A percentile compares a stretch with the other conserved stretches of the same genome.
Conservation (phyloP, 2,888 invertebrate genomes). For the Rhagonycha fulva region DNA sequence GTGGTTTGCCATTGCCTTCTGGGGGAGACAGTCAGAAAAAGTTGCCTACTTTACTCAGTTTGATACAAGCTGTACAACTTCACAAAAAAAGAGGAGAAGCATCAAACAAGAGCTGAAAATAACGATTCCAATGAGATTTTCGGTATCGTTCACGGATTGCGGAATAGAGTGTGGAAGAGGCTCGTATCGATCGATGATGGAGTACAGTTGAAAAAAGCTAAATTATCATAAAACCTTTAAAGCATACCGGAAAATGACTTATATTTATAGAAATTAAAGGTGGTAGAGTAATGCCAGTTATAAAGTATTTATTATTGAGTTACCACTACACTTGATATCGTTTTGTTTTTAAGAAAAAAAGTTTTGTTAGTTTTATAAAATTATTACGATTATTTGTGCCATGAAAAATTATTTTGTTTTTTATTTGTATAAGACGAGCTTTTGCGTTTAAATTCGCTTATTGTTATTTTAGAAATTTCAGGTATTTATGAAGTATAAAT, state of each 20-base stretch:
- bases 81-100: conserved; percentile 59
- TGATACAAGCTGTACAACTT: conserved; percentile 64
- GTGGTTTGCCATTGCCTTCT: too few species aligned
- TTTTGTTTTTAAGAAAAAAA: not conserved
- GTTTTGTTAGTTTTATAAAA: not conserved
- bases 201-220: conserved; percentile 61
- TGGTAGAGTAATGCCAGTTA: conserved; percentile 56
- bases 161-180: conserved; percentile 43
- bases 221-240: conserved; percentile 62
- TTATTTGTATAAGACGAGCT: not conserved
- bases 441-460: not conserved
- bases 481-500: not conserved
- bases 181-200: conserved; percentile 43
- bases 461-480: not conserved
- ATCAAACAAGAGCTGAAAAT: conserved; percentile 67
- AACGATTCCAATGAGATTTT: conserved; percentile 55
- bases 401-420: not conserved
- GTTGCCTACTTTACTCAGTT: not conserved
- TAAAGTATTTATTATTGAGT: not conserved
- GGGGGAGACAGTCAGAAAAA: too few species aligned
- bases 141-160: conserved; percentile 42
- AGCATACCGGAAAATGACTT: conserved; percentile 62
- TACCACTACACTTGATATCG: not conserved
- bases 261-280: conserved; percentile 65
- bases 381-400: not conserved